These are phyloP conservation scores for Lasiommata megera DNA, from an alignment of 2,888 invertebrate genomes.

Conservation along the genomic window DNA sequence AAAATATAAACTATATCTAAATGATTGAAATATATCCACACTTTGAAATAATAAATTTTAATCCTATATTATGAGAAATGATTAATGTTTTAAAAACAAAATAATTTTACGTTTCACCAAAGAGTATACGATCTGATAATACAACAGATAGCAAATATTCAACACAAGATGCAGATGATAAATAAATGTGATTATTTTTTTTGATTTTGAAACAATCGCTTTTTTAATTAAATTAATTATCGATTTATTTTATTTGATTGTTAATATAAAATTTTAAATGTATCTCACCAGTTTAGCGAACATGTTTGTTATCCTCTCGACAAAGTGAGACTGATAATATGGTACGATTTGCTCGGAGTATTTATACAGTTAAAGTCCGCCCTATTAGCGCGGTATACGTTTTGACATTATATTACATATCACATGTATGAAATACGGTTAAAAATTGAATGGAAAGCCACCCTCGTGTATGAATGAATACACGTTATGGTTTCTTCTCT, in stretches of 20 bases:
- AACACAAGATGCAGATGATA: too few species aligned
- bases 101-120: too few species aligned
- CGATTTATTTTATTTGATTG: not conserved
- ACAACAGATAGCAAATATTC: too few species aligned
- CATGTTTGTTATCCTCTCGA: constrained; percentile 73
- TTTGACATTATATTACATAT: constrained; percentile 18
- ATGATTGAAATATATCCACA: too few species aligned
- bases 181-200: too few species aligned
- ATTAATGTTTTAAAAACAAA: too few species aligned
- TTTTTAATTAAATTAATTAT: not conserved
- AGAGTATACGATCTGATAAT: too few species aligned
- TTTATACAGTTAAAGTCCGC: constrained; percentile 34
- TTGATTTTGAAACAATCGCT: too few species aligned
- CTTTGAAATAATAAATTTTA: too few species aligned
- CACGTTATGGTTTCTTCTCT: not conserved
- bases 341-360: constrained; percentile 1
- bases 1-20: too few species aligned
- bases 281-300: constrained; percentile 71
- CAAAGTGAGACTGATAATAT: constrained; percentile 68
- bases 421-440: constrained; percentile 7
- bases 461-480: not conserved
- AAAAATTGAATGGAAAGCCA: constrained; percentile 1
- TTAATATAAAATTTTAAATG: constrained; percentile 9
- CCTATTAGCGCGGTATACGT: constrained; percentile 9
- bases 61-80: too few species aligned